Conservation (phyloP, 23 tunicate genomes). For the Halocynthia roretzi region DNA sequence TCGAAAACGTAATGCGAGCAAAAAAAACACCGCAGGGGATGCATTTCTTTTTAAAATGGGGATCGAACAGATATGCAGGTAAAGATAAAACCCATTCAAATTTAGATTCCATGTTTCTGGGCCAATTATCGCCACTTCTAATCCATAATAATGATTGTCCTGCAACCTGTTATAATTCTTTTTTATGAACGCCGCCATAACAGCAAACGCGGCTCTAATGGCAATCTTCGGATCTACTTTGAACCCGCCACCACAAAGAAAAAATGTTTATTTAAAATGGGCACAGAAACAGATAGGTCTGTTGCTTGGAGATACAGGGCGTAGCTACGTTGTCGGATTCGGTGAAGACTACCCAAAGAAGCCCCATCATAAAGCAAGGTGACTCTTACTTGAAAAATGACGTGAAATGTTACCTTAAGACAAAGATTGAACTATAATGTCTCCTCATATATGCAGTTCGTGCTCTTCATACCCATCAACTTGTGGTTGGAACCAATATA, state of each 20-base stretch:
- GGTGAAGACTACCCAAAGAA: slow-evolving; percentile 47
- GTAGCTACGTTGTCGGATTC: slow-evolving; percentile 76
- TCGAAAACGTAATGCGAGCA: slow-evolving; percentile 45
- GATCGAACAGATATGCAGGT: slow-evolving; percentile 89
- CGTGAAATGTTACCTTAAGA: too few relatives aligned
- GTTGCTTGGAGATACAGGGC: slow-evolving; percentile 55
- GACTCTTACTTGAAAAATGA: too few relatives aligned
- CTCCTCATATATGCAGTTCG: slow-evolving; percentile 25
- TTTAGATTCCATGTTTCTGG: neutral
- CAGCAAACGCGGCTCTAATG: slow-evolving; percentile 80
- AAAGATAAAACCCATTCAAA: neutral
- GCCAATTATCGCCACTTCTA: too few relatives aligned
- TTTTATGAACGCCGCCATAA: neutral
- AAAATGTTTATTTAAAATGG: slow-evolving; percentile 34
- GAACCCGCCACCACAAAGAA: slow-evolving; percentile 55
- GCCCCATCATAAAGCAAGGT: slow-evolving; percentile 84
- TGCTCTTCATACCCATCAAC: slow-evolving; percentile 67
- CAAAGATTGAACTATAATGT: too few relatives aligned
- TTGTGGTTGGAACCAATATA: slow-evolving; percentile 46
- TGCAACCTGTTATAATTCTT: neutral
- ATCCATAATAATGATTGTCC: too few relatives aligned
- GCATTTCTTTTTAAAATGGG: slow-evolving; percentile 44
- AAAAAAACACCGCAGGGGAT: slow-evolving; percentile 75
- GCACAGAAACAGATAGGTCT: slow-evolving; percentile 50
- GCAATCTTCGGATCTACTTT: slow-evolving; percentile 42